Conservation (phyloP, 2,797 vertebrate genomes). For the Prionace glauca region DNA sequence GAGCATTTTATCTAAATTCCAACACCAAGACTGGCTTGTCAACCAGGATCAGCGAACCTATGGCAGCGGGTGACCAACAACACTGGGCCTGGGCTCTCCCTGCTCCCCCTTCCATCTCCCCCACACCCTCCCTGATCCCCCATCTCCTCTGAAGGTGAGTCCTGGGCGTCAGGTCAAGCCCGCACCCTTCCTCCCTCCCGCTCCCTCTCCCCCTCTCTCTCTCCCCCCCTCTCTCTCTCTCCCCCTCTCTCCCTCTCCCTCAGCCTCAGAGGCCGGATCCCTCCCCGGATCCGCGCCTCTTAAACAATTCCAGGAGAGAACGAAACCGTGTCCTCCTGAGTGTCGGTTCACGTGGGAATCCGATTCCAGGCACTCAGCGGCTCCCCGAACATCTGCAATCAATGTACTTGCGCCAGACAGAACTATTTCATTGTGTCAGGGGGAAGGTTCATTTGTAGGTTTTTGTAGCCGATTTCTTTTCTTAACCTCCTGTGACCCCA, state of each 20-base stretch:
- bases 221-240: neutral
- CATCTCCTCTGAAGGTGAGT: neutral
- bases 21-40: neutral
- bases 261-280: neutral
- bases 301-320: neutral
- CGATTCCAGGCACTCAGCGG: neutral
- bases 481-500: conserved; percentile 3
- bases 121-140: no score
- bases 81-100: neutral
- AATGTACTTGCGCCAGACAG: conserved; percentile 22
- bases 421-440: conserved; percentile 23
- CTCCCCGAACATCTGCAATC: conserved; percentile 11
- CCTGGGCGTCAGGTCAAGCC: neutral
- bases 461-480: neutral
- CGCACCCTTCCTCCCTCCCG: neutral
- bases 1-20: neutral
- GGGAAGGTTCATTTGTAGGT: conserved; percentile 17
- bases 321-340: neutral
- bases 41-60: neutral
- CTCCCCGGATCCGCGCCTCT: neutral
- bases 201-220: neutral
- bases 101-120: no score
- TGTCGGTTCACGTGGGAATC: neutral
- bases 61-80: neutral
- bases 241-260: neutral